Evolutionary conservation across 2,888 invertebrate species (phyloP).

Genomic region (Sipha maydis): DNA sequence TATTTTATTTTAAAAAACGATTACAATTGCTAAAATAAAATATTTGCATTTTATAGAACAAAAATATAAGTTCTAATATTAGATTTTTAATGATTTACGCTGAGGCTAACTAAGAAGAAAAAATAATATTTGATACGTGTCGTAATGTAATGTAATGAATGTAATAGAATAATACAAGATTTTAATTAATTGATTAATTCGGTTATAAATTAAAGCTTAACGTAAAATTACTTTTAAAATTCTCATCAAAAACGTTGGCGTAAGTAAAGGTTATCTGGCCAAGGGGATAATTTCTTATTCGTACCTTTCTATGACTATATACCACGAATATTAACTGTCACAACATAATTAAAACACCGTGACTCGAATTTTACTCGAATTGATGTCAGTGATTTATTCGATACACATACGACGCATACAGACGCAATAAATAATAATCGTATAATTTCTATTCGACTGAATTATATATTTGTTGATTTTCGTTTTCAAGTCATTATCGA

Average conservation of each 20-base stretch:
- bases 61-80: background rate
- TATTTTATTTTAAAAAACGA: too few species aligned
- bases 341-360: background rate
- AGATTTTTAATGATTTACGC: background rate
- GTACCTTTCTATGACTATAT: background rate
- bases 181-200: background rate
- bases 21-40: background rate
- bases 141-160: background rate
- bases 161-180: too few species aligned
- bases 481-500: background rate
- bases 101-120: too few species aligned
- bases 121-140: too few species aligned
- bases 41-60: background rate
- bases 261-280: background rate
- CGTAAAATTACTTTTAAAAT: background rate
- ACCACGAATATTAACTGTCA: background rate
- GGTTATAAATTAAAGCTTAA: background rate
- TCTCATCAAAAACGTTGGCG: background rate
- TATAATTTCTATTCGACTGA: background rate
- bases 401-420: too few species aligned
- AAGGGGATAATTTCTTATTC: constrained; percentile 8
- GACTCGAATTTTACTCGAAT: background rate
- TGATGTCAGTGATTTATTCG: background rate
- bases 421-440: background rate
- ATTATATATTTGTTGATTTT: background rate